Evolutionary conservation across 2,888 invertebrate species (phyloP), one percentile per base, ranked within the genome.

Genomic region (Oeneis ivallda): DNA sequence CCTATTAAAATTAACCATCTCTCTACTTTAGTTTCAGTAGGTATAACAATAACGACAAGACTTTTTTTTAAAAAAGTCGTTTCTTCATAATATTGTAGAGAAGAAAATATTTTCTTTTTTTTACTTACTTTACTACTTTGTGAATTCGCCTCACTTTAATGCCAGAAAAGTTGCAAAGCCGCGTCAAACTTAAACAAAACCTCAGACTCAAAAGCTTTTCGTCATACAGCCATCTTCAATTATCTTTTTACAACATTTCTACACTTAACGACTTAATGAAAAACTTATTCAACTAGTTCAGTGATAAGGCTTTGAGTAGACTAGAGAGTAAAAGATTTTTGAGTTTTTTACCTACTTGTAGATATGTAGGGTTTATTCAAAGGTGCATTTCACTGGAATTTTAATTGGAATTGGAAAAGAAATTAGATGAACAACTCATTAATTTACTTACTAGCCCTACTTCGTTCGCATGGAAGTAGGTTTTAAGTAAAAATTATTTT

Each of bases 131-230:
- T n/a, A n/a, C 13, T 58, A 26, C 60, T 64, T 64, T 62, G 64
- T 58, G 15, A 47, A 60, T 37, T 45, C 49, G 34, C 58, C 39
- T 34, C 43, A 34, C 45, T 17, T 49, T 53, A 59, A 32, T 34
- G 41, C 32, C 47, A 17, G 17, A 56, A 32, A 32, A 52, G 45
- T 50, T 17, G 43, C 60, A 56, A 54, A 63, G 57, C 41, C 52
- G 43, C 47, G 41, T 45, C 62, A 41, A 64, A 64, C 17, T 64
- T 52, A 45, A 60, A 67, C 56, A 67, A 67, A 64, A 61, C 60
- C 67, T 45, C 54, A 5, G 62, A 58, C 45, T 66, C 58, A 56
- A 43, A 67, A 50, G 49, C 59, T 67, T 39, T 64, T 61, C 64
- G 57, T 19, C 53, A 49, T 57, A 56, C 45, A 61, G 43, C 34